A percentile compares a stretch with the other conserved stretches of the same genome.
Conservation (phyloP, 2,888 invertebrate genomes). For the Leptodirus hochenwartii region DNA sequence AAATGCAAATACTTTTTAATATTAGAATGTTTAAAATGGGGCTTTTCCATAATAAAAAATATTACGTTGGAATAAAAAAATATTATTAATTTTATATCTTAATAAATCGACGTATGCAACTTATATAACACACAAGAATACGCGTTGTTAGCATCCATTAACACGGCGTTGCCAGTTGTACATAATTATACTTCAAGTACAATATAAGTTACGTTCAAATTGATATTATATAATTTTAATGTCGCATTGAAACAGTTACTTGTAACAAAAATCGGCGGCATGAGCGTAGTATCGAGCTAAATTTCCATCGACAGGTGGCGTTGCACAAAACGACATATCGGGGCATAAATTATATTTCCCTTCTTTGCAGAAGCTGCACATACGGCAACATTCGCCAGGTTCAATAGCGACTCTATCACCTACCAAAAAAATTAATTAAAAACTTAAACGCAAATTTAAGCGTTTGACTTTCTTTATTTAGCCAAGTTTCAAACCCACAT, state of each 20-base stretch:
- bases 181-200: not conserved
- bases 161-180: too few species aligned
- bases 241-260: slow-evolving; percentile 30
- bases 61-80: too few species aligned
- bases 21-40: too few species aligned
- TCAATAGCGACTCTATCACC: slow-evolving; percentile 91
- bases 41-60: too few species aligned
- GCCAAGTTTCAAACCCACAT: too few species aligned
- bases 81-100: too few species aligned
- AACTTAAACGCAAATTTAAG: not conserved
- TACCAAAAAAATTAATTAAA: slow-evolving; percentile 14
- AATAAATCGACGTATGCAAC: too few species aligned
- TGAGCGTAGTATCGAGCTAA: slow-evolving; percentile 75
- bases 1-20: too few species aligned
- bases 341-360: slow-evolving; percentile 85
- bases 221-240: too few species aligned
- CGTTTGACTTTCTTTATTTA: too few species aligned
- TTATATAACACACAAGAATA: too few species aligned
- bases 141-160: too few species aligned
- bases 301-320: slow-evolving; percentile 85
- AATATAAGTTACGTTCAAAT: not conserved
- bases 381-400: slow-evolving; percentile 78
- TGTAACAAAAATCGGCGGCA: slow-evolving; percentile 75
- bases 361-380: slow-evolving; percentile 67
- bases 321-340: slow-evolving; percentile 83